phyloP scores from a whole-genome alignment of 2,797 vertebrate species.

The Antennarius maculatus region DNA sequence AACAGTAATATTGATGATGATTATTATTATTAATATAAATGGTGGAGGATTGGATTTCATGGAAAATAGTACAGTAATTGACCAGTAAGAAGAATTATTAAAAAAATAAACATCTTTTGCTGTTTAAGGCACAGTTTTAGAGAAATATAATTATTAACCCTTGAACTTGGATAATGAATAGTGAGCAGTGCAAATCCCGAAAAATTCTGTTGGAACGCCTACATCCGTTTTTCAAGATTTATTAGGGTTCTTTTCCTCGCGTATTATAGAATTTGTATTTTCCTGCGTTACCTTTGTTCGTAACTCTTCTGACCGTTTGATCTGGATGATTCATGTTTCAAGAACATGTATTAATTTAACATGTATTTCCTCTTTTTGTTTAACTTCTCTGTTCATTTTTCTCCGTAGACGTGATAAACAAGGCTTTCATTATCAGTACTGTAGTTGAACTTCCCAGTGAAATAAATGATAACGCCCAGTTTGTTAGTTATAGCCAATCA shows the following conservation, averaged over 20 bases:
- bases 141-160: neutral
- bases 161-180: neutral
- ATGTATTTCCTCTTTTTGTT: neutral
- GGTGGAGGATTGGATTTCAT: too few species aligned
- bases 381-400: neutral
- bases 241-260: neutral
- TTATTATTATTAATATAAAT: too few species aligned
- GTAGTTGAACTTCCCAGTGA: constrained; percentile 46
- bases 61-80: too few species aligned
- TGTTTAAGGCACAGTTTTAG: neutral
- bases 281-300: neutral
- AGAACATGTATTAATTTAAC: neutral
- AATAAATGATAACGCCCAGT: constrained; percentile 42
- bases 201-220: neutral
- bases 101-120: neutral
- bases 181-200: neutral
- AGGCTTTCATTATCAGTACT: neutral
- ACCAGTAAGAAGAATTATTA: too few species aligned
- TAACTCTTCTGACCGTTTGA: neutral
- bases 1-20: too few species aligned
- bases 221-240: neutral
- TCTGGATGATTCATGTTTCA: neutral
- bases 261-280: neutral
- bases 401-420: constrained; percentile 14
- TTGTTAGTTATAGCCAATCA: constrained; percentile 67